These are phyloP conservation scores for Brachypteracias leptosomus DNA, from an alignment of 2,113 vertebrate genomes.

Conservation along the genomic window DNA sequence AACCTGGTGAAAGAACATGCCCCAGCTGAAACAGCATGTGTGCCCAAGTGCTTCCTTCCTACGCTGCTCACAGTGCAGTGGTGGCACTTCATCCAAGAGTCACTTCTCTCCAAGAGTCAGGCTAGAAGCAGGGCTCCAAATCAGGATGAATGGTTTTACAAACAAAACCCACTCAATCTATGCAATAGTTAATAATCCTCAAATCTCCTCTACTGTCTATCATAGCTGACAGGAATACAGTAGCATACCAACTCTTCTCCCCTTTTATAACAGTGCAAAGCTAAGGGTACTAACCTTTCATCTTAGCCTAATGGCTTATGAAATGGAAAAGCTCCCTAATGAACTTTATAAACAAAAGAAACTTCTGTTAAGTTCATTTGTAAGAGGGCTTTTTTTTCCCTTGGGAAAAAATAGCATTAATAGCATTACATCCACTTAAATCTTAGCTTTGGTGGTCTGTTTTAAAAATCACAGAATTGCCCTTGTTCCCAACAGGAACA, in stretches of 20 bases:
- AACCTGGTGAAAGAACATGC: not conserved
- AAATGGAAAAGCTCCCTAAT: slow-evolving; percentile 67
- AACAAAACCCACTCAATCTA: not conserved
- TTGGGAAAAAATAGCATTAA: slow-evolving; percentile 3
- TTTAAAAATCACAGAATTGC: slow-evolving; percentile 49
- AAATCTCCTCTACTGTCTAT: slow-evolving; percentile 3
- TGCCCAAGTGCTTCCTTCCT: not conserved
- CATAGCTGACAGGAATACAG: not conserved
- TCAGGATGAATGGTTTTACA: not conserved
- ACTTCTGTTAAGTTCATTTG: slow-evolving; percentile 36
- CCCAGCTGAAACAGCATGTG: rapidly evolving
- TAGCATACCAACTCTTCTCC: not conserved
- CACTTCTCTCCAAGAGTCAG: not conserved
- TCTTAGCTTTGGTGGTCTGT: slow-evolving; percentile 40
- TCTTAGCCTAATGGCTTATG: slow-evolving; percentile 51
- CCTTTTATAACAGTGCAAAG: not conserved
- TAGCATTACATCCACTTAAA: slow-evolving; percentile 58
- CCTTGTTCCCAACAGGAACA: slow-evolving; percentile 34
- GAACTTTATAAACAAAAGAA: slow-evolving; percentile 65
- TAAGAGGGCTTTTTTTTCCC: not conserved
- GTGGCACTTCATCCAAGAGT: not conserved
- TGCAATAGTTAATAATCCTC: slow-evolving; percentile 1
- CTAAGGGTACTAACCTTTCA: slow-evolving; percentile 38
- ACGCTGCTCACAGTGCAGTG: not conserved
- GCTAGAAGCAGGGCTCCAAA: not conserved